Evolutionary conservation across 2,888 invertebrate species (phyloP), one percentile per base, ranked within the genome.

Genomic region (Pollenia amentaria): DNA sequence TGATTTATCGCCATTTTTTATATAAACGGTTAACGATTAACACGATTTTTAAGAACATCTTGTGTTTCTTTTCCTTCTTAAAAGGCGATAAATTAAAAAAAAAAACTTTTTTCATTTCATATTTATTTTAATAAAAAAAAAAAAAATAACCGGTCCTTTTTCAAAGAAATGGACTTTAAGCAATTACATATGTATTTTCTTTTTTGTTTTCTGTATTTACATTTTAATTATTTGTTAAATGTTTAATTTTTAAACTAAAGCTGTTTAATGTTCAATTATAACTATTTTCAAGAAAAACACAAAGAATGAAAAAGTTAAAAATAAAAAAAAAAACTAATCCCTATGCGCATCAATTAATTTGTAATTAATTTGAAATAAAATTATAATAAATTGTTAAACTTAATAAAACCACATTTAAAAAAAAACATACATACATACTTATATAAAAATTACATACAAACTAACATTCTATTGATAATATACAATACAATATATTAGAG

Each of bases 1-100:
- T 92, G 96, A 96, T 93, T 94, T 96, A 78, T 94, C 95, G 65
- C 96, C 96, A 2, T 95, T 95, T 89, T 89, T 90, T 65, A 64
- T 57, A 64, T 78, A 64, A 80, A 72, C 70, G 53, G 16, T 29
- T 64, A 64, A 53, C 70, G 53, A 29, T 29, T 64, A 53, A 53
- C 14, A 60, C 21, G n/a, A 55, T 69, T 9, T 40, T 48, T 70
- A 3, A 12, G 21, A 21, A 10, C 9, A 11, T 70, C 7, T 57
- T 76, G 1, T 46, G 11, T 76, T 77, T 21, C 18, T 3, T 48
- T 29, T 44, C 55, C 40, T 80, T 62, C 42, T 67, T n/a, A 40
- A 48, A 76, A 60, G 78, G 86, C 75, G 86, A 75, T 86, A 76
- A 75, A 73, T 85, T 76, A 1, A 29, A 53, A 44, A 51, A 65